Evolutionary conservation across 2,888 invertebrate genomes (phyloP).

Genomic region (Troides oblongomaculatus): DNA sequence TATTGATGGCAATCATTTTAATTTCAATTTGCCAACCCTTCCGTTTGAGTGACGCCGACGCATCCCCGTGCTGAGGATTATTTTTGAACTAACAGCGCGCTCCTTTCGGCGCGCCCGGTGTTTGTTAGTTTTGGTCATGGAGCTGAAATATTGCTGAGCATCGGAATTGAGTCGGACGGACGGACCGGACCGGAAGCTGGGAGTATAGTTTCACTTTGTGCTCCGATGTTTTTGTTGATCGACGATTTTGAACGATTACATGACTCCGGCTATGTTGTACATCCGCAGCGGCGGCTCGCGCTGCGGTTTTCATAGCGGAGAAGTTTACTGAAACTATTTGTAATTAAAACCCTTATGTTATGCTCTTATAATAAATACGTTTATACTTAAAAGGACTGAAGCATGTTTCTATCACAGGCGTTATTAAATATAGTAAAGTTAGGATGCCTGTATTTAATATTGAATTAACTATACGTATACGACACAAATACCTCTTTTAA

Average conservation of each 20-base stretch:
- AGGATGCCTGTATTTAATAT: too few relatives aligned
- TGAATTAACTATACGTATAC: too few relatives aligned
- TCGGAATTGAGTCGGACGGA: background rate
- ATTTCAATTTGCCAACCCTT: background rate
- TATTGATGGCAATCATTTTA: background rate
- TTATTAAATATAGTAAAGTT: too few relatives aligned
- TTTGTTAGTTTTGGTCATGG: constrained; percentile 16
- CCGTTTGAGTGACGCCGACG: background rate
- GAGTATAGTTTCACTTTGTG: constrained; percentile 7
- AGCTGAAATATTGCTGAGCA: constrained; percentile 3
- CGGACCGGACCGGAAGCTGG: background rate
- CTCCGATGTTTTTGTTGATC: constrained; percentile 7
- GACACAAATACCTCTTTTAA: too few relatives aligned
- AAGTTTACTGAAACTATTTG: too few relatives aligned
- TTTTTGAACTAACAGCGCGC: background rate
- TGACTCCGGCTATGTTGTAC: background rate
- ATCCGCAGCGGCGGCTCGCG: too few relatives aligned
- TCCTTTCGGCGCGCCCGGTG: background rate
- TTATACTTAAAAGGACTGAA: too few relatives aligned
- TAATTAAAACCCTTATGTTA: too few relatives aligned
- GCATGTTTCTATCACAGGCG: too few relatives aligned
- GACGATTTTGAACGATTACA: background rate
- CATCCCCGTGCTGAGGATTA: background rate
- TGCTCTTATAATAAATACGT: too few relatives aligned
- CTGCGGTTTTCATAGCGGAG: too few relatives aligned